Evolutionary conservation across 2,797 vertebrate species (phyloP).

Genomic region (Sebastiscus tertius): DNA sequence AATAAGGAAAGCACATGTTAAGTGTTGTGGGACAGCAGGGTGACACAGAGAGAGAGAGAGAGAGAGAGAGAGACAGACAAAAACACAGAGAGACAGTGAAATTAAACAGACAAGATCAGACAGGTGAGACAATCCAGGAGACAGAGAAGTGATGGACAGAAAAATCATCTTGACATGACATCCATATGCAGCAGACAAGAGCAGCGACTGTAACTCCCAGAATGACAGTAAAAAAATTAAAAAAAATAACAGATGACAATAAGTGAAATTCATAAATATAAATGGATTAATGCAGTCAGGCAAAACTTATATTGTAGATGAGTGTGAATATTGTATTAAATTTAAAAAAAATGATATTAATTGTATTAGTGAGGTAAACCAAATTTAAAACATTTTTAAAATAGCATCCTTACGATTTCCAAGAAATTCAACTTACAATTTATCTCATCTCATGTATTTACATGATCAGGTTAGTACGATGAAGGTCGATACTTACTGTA

Average conservation of each 20-base stretch:
- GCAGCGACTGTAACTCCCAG: slow-evolving; percentile 19
- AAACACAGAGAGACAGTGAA: slow-evolving; percentile 39
- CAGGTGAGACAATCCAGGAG: slow-evolving; percentile 51
- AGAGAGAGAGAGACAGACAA: slow-evolving; percentile 2
- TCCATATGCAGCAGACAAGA: slow-evolving; percentile 33
- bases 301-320: not conserved
- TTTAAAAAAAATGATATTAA: not conserved
- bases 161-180: slow-evolving; percentile 25
- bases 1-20: slow-evolving; percentile 54
- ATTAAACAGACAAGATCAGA: slow-evolving; percentile 55
- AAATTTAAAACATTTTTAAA: not conserved
- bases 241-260: not conserved
- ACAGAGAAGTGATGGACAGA: slow-evolving; percentile 38
- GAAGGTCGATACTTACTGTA: not conserved
- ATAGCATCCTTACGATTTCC: not conserved
- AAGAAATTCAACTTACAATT: not conserved
- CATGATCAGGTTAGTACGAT: not conserved
- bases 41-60: slow-evolving; percentile 23
- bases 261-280: not conserved
- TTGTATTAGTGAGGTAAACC: not conserved
- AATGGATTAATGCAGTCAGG: not conserved
- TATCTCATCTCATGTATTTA: not conserved
- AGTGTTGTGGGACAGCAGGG: slow-evolving; percentile 34
- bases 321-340: not conserved
- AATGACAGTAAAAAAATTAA: slow-evolving; percentile 1